phyloP scores from a whole-genome alignment of 2,888 invertebrate genomes.

The Crossocerus cetratus region DNA sequence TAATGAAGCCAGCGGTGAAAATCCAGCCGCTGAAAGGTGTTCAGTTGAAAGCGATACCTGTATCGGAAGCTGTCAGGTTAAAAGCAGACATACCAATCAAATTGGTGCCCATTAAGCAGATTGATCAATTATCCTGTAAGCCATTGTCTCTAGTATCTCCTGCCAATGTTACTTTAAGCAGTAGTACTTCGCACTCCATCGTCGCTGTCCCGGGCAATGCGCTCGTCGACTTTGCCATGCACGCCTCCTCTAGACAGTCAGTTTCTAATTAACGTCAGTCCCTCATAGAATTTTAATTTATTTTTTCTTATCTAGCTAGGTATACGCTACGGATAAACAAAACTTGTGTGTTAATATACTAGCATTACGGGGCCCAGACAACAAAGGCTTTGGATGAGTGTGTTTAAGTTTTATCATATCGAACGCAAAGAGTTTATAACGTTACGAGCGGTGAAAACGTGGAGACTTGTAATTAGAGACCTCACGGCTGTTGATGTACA shows the following conservation, averaged over 20 bases:
- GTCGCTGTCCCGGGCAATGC: slow-evolving; percentile 65
- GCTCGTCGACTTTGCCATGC: slow-evolving; percentile 72
- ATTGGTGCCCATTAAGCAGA: slow-evolving; percentile 64
- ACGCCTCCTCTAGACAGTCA: slow-evolving; percentile 72
- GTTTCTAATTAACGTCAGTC: slow-evolving; percentile 72
- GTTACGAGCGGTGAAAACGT: slow-evolving; percentile 61
- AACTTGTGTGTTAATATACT: slow-evolving; percentile 48
- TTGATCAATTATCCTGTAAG: slow-evolving; percentile 70
- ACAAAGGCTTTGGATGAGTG: slow-evolving; percentile 67
- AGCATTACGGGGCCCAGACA: slow-evolving; percentile 57
- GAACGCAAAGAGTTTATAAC: slow-evolving; percentile 63
- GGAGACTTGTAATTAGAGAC: slow-evolving; percentile 58
- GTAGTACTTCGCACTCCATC: slow-evolving; percentile 61
- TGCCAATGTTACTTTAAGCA: slow-evolving; percentile 61
- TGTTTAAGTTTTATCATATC: slow-evolving; percentile 60
- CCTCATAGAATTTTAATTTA: slow-evolving; percentile 72
- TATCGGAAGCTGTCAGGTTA: slow-evolving; percentile 69
- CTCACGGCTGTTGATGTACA: slow-evolving; percentile 46
- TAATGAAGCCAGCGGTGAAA: slow-evolving; percentile 51
- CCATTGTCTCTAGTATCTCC: slow-evolving; percentile 65
- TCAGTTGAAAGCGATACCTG: slow-evolving; percentile 62
- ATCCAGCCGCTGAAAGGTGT: slow-evolving; percentile 62
- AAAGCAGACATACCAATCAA: slow-evolving; percentile 64
- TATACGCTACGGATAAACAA: slow-evolving; percentile 38
- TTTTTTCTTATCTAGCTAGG: slow-evolving; percentile 61